A percentile compares a stretch with the other conserved stretches of the same genome.
phyloP scores from a whole-genome alignment of 2,888 invertebrate genomes.

The Lithosia quadra region DNA sequence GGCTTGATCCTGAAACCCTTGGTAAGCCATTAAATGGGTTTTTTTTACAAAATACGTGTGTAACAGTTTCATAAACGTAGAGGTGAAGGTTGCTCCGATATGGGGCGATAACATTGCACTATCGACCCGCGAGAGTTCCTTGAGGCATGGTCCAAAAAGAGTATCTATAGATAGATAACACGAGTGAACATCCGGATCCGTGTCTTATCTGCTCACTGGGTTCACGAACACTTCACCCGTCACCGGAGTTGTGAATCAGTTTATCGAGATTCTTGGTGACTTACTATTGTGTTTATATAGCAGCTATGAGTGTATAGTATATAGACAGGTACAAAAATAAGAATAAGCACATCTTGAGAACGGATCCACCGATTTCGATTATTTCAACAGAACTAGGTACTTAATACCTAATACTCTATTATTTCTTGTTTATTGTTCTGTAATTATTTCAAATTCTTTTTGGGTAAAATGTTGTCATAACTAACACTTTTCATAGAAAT shows the following conservation, averaged over 20 bases:
- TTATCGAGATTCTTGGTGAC: not conserved
- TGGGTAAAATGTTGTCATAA: too few species aligned
- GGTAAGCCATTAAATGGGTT: not conserved
- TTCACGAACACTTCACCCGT: not conserved
- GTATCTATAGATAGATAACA: slow-evolving; percentile 35
- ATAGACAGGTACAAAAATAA: too few species aligned
- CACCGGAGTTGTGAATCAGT: not conserved
- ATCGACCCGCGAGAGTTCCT: slow-evolving; percentile 25
- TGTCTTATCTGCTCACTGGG: slow-evolving; percentile 29
- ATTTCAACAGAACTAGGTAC: too few species aligned
- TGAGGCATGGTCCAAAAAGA: slow-evolving; percentile 25
- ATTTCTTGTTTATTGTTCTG: too few species aligned
- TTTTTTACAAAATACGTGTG: not conserved
- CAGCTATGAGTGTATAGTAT: too few species aligned
- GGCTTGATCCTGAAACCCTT: too few species aligned
- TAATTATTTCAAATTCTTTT: too few species aligned
- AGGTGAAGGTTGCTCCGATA: slow-evolving; percentile 33
- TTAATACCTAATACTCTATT: too few species aligned
- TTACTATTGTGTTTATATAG: not conserved
- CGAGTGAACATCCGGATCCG: slow-evolving; percentile 29
- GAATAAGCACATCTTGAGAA: too few species aligned
- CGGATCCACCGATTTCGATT: too few species aligned
- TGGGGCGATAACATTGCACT: slow-evolving; percentile 26
- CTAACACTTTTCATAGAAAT: too few species aligned
- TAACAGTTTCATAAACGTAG: slow-evolving; percentile 26